These are phyloP conservation scores for Crotalus tigris DNA, from an alignment of 2,113 vertebrate species.

Conservation along the genomic window DNA sequence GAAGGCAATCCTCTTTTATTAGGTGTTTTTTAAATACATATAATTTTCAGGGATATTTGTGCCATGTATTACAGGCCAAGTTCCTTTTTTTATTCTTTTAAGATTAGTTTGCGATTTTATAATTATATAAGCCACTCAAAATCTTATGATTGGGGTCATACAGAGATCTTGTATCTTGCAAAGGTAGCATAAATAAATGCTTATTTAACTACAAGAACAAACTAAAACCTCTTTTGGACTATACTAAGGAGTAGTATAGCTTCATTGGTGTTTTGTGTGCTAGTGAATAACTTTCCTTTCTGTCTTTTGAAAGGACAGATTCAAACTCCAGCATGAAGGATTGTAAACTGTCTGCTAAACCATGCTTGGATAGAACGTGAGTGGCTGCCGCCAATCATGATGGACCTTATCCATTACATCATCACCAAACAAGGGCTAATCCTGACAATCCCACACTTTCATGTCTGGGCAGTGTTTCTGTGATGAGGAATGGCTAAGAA, in stretches of 20 bases:
- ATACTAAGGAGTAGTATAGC: slow-evolving; percentile 43
- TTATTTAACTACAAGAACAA: neutral
- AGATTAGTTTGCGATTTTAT: neutral
- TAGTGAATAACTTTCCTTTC: slow-evolving; percentile 66
- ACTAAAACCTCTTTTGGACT: neutral
- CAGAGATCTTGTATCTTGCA: neutral
- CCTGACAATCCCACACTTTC: slow-evolving; percentile 57
- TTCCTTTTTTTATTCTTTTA: neutral
- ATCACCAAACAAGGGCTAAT: slow-evolving; percentile 66
- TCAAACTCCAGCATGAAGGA: slow-evolving; percentile 65
- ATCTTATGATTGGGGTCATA: neutral
- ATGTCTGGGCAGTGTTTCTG: slow-evolving; percentile 45
- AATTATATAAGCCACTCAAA: neutral
- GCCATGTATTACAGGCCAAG: neutral
- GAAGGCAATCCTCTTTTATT: neutral
- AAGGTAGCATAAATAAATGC: neutral
- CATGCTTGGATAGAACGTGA: slow-evolving; percentile 76
- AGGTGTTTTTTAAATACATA: neutral
- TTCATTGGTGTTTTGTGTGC: slow-evolving; percentile 74
- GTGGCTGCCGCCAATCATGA: slow-evolving; percentile 75
- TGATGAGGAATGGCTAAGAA: slow-evolving; percentile 57
- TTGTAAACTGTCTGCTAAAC: slow-evolving; percentile 63
- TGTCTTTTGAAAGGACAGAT: slow-evolving; percentile 64
- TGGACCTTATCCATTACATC: slow-evolving; percentile 64
- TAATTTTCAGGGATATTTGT: neutral